phyloP scores from a whole-genome alignment of 2,113 vertebrate species.

The Brachyhypopomus occidentalis region DNA sequence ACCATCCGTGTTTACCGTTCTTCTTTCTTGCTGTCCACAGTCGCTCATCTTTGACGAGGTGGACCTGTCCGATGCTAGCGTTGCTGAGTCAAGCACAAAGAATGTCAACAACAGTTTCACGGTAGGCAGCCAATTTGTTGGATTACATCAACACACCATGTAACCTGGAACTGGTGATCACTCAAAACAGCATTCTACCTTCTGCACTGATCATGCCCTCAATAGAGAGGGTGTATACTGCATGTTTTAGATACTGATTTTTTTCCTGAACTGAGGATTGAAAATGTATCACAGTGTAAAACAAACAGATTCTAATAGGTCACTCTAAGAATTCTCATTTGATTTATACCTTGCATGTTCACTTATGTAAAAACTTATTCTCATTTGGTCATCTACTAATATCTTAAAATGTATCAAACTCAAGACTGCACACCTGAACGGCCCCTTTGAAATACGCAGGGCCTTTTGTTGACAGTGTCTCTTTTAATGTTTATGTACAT shows the following conservation, averaged over 20 bases:
- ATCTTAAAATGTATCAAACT: too few species aligned
- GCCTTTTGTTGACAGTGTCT: too few species aligned
- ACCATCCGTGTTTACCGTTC: constrained; percentile 46
- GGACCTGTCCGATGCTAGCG: constrained; percentile 97
- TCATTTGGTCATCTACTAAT: too few species aligned
- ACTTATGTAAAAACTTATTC: too few species aligned
- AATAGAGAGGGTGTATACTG: background rate
- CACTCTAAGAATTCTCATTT: too few species aligned
- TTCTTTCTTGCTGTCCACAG: constrained; percentile 72
- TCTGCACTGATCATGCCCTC: background rate
- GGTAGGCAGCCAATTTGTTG: constrained; percentile 74
- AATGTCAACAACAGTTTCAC: constrained; percentile 99
- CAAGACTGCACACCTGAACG: too few species aligned
- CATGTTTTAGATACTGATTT: background rate
- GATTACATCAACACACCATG: constrained; percentile 33
- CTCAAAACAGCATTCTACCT: too few species aligned
- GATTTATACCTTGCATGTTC: too few species aligned
- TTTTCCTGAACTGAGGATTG: background rate
- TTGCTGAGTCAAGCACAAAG: constrained; percentile 98
- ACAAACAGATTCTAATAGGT: too few species aligned
- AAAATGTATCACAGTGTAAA: too few species aligned
- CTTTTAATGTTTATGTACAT: background rate
- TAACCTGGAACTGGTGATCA: constrained; percentile 11
- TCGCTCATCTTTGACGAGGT: constrained; percentile 99
- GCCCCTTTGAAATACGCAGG: too few species aligned